Conservation (phyloP, 2,797 vertebrate species). For the Streptopelia turtur region DNA sequence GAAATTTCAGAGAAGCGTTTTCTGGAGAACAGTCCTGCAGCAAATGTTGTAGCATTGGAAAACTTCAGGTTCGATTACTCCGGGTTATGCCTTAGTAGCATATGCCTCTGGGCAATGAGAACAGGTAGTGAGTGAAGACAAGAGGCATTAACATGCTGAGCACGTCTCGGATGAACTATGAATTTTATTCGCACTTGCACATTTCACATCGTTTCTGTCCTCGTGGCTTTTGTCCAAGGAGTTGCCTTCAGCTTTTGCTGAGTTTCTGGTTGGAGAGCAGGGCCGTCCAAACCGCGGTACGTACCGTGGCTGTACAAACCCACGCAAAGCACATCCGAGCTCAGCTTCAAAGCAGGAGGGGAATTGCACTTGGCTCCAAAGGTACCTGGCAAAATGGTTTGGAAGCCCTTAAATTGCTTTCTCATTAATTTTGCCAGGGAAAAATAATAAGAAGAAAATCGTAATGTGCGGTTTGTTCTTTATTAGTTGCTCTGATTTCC, state of each 20-base stretch:
- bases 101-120: background rate
- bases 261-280: background rate
- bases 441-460: background rate
- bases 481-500: background rate
- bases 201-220: background rate
- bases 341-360: background rate
- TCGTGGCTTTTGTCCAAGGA: background rate
- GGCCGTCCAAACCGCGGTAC: no score
- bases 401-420: background rate
- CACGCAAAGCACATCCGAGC: background rate
- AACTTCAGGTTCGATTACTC: background rate
- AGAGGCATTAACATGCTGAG: background rate
- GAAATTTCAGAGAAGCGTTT: background rate
- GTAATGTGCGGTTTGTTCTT: background rate
- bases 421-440: background rate
- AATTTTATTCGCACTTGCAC: background rate
- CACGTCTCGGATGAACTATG: background rate
- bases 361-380: rapidly evolving
- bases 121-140: background rate
- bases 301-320: background rate
- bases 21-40: background rate
- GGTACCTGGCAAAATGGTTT: rapidly evolving
- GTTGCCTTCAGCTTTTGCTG: background rate
- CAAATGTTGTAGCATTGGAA: background rate
- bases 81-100: background rate